Base-by-base conservation (phyloP, 2,113 vertebrate species). In the Ascaphus truei region DNA sequence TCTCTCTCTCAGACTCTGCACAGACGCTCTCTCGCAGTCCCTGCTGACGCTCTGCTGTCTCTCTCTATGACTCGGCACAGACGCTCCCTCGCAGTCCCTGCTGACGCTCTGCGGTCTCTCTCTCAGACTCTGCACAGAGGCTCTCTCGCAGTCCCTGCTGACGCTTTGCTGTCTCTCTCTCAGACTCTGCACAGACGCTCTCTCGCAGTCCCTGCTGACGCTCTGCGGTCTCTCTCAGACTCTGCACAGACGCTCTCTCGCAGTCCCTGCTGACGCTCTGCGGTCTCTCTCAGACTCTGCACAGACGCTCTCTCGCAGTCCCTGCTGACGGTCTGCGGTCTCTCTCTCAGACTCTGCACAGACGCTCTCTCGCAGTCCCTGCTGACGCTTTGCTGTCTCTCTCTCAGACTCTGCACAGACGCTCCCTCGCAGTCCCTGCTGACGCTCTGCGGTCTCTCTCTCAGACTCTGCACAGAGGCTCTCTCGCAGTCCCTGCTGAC, bases 241-340 rank as follows among this genome's bases (percentile, higher is more conserved):
- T 37, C n/a, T 33, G 6, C 2, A 22, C 16, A 11, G 31, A 15
- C 18, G n/a, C 7, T 30, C n/a, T 12, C 6, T 3, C 26, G 9
- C 16, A 1, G 7, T 16, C n/a, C 25, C 7, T 12, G 2, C 25
- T 1, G 6, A 18, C 15, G 20, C 12, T 2, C 7, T n/a, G n/a
- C n/a, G n/a, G n/a, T n/a, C n/a, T n/a, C n/a, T n/a, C n/a, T n/a
- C n/a, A n/a, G n/a, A n/a, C n/a, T n/a, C n/a, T n/a, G n/a, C n/a
- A n/a, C n/a, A n/a, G n/a, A n/a, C 6, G 51, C 26, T 53, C 10
- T n/a, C 26, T 52, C 23, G 6, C 50, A 26, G 3, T 5, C 2
- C 23, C 11, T 9, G 10, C 26, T 30, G 3, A 13, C 26, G 15
- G 3, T 31, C 51, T 8, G 55, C 22, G 0, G 2, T 3, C 0